Evolutionary conservation across 2,113 vertebrate genomes (phyloP), one percentile per base, ranked within the genome.

Genomic region (Hyla sarda): DNA sequence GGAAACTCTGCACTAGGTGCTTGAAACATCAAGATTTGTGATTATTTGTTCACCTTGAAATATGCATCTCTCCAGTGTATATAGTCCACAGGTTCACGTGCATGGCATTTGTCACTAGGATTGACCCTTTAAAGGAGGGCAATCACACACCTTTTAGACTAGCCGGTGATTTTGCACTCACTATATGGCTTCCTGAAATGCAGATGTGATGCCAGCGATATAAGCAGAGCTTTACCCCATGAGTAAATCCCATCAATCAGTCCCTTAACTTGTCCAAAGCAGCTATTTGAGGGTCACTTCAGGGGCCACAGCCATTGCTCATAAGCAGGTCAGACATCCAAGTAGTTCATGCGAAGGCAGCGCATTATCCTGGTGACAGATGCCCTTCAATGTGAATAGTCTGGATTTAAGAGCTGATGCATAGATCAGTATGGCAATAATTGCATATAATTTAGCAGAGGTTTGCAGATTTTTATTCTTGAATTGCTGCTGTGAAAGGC

Each of bases 401-500:
- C 62, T 5, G 28, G 65, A 69, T 34, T 32, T 16, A 65, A 32
- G n/a, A 25, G 5, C 10, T 25, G 56, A 60, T 60, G 23, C 25
- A 65, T 65, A 30, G 25, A 65, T 30, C 25, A 28, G 13, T 65
- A 6, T 65, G 60, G 60, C 60, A 65, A 65, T 65, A 9, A n/a
- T 65, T 65, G n/a, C 11, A 65, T 12, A 19, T 14, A 34, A 32
- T 76, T 76, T 76, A 30, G 47, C 74, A 32, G n/a, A 52, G 45
- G 73, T 17, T 52, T 41, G 41, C 41, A 41, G 14, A 34, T 50
- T 76, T 30, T 17, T 30, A 19, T 48, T 47, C n/a, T 74, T 47
- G 47, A 16, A 76, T 50, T 50, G 73, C 73, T 76, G 47, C 47
- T 77, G 14, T 52, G 48, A 77, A 77, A 25, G 47, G 25, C 25